Conservation (phyloP, 2,888 invertebrate genomes). For the Apotomis betuletana region DNA sequence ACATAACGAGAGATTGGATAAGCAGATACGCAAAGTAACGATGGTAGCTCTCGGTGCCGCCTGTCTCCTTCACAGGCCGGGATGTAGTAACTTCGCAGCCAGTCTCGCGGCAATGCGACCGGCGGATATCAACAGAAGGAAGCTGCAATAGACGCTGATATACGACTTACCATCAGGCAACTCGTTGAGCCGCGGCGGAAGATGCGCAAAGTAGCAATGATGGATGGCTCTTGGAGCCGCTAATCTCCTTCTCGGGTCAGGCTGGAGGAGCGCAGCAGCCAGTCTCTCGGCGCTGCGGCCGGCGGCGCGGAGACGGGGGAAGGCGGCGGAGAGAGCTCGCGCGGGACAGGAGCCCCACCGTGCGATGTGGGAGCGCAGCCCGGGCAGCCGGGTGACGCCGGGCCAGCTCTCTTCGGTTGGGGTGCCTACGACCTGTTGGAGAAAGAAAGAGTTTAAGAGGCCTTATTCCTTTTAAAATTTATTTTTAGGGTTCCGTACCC, state of each 20-base stretch:
- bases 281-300: slow-evolving; percentile 94
- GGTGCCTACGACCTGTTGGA: slow-evolving; percentile 92
- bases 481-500: too few relatives aligned
- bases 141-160: too few relatives aligned
- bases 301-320: slow-evolving; percentile 95
- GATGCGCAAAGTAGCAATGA: slow-evolving; percentile 95
- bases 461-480: too few relatives aligned
- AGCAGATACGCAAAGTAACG: too few relatives aligned
- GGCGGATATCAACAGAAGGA: too few relatives aligned
- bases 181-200: slow-evolving; percentile 95
- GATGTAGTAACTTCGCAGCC: too few relatives aligned
- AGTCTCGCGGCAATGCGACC: too few relatives aligned
- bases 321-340: slow-evolving; percentile 91
- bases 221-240: slow-evolving; percentile 93
- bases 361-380: slow-evolving; percentile 88
- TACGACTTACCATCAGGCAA: slow-evolving; percentile 93
- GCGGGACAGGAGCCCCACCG: slow-evolving; percentile 87
- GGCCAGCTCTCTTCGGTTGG: slow-evolving; percentile 97
- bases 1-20: too few relatives aligned
- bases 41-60: too few relatives aligned
- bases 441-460: neutral
- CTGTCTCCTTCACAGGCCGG: too few relatives aligned
- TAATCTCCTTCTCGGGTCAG: slow-evolving; percentile 93
- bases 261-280: slow-evolving; percentile 92
- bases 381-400: slow-evolving; percentile 93